Base-by-base conservation (phyloP, 30 jellyfish, hydroid and myxozoan genomes). In the Hydractinia symbiolongicarpus region DNA sequence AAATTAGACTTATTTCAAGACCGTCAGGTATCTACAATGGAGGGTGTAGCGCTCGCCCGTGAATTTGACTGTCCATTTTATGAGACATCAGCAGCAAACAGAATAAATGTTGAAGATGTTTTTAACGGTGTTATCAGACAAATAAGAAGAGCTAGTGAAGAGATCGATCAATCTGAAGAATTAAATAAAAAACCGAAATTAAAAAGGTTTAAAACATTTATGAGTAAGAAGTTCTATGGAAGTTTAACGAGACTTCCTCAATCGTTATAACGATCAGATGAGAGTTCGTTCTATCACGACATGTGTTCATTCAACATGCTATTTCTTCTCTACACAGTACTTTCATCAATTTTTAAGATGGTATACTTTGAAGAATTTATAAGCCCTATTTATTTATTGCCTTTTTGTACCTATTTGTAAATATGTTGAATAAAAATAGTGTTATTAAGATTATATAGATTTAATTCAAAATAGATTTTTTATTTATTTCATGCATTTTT, bases 1-100 rank as follows among this genome's bases (percentile, higher is more conserved):
- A 89, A 89, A 60, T 76, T 89, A 5, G 96, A 89, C 77, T 75
- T 89, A 55, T 91, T 73, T 17, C 76, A 84, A 7, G 82, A 83
- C 19, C 67, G 96, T 44, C 91, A 83, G 58, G 95, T 89, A 14
- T 68, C 92, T 5, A 54, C 77, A 19, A 84, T 60, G 67, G 95
- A 84, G 55, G 96, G 96, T 5, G 78, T 83, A 6, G 86, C 95
- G 6, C 86, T 89, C 66, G 94, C 96, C 58, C 72, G 83, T 50
- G 96, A 89, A 80, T 40, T 89, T 61, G 96, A 89, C 81, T 83
- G 96, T 58, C 73, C 89, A 9, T 89, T 89, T 69, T 77, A 82
- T 6, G 96, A 89, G 71, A 67, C 96, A 1, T 89, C 96, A 5
- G 96, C 96, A 9, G 85, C 81, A 44, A 64, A 73, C 8, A 57